These are phyloP conservation scores for Leptoclinus maculatus DNA, from an alignment of 2,797 vertebrate species.

Conservation along the genomic window DNA sequence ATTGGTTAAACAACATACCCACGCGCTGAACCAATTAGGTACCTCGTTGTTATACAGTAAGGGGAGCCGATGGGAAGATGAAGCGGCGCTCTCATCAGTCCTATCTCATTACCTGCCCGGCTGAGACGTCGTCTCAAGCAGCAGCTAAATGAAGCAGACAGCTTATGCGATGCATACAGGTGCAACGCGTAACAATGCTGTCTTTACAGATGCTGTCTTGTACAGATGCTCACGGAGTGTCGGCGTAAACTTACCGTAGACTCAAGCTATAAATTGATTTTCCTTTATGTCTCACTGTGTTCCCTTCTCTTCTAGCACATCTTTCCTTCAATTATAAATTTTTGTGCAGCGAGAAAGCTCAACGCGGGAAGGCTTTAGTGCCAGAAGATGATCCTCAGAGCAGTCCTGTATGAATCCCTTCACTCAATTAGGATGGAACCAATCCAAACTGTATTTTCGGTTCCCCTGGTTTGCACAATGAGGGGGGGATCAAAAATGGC, in stretches of 20 bases:
- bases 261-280: slow-evolving; percentile 32
- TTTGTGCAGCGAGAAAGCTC: not conserved
- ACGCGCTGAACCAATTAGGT: slow-evolving; percentile 59
- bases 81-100: slow-evolving; percentile 41
- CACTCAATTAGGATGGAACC: not conserved
- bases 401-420: slow-evolving; percentile 3
- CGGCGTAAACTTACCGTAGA: slow-evolving; percentile 17
- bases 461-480: slow-evolving; percentile 17
- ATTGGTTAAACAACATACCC: slow-evolving; percentile 37
- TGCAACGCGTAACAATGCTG: slow-evolving; percentile 38
- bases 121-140: slow-evolving; percentile 32
- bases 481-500: slow-evolving; percentile 10
- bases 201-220: slow-evolving; percentile 37
- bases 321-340: slow-evolving; percentile 19
- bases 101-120: slow-evolving; percentile 55
- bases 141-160: slow-evolving; percentile 52
- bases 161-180: slow-evolving; percentile 41
- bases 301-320: slow-evolving; percentile 12
- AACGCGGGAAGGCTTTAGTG: not conserved
- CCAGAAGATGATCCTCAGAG: not conserved
- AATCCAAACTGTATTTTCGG: slow-evolving; percentile 3
- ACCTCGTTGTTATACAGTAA: slow-evolving; percentile 40
- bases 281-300: slow-evolving; percentile 17
- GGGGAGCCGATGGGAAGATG: slow-evolving; percentile 35
- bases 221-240: slow-evolving; percentile 24